A percentile compares a stretch with the other conserved stretches of the same genome.
phyloP scores from a whole-genome alignment of 2,113 vertebrate genomes.

The Oenanthe oenanthe region DNA sequence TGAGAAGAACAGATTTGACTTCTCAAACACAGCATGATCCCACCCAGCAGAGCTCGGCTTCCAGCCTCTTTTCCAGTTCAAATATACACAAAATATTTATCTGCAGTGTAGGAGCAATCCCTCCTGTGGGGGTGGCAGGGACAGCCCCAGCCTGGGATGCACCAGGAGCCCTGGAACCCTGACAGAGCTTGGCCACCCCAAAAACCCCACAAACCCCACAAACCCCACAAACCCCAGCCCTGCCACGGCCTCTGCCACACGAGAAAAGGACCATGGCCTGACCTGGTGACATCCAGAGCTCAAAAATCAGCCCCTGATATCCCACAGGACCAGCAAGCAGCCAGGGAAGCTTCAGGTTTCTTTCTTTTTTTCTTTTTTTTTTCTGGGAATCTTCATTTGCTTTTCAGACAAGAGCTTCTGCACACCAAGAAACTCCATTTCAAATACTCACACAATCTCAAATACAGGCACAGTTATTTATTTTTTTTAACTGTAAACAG shows the following conservation, averaged over 20 bases:
- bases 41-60: neutral
- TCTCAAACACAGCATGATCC: conserved; percentile 44
- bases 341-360: neutral
- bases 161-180: too few species aligned
- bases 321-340: accelerated
- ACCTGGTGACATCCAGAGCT: neutral
- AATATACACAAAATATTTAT: conserved; percentile 41
- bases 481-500: conserved; percentile 30
- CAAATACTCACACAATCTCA: neutral
- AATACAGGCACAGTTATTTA: neutral
- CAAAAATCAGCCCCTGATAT: neutral
- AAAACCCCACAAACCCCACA: too few species aligned
- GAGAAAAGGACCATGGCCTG: accelerated
- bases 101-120: neutral
- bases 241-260: accelerated
- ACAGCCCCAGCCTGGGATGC: neutral
- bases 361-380: neutral
- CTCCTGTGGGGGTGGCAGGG: neutral
- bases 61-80: neutral
- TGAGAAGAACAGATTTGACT: conserved; percentile 53
- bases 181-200: neutral
- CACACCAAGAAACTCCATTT: neutral
- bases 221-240: neutral
- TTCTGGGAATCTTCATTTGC: neutral
- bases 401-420: neutral